Evolutionary conservation across 2,113 vertebrate genomes (phyloP), one percentile per base, ranked within the genome.

Genomic region (Cromileptes altivelis): DNA sequence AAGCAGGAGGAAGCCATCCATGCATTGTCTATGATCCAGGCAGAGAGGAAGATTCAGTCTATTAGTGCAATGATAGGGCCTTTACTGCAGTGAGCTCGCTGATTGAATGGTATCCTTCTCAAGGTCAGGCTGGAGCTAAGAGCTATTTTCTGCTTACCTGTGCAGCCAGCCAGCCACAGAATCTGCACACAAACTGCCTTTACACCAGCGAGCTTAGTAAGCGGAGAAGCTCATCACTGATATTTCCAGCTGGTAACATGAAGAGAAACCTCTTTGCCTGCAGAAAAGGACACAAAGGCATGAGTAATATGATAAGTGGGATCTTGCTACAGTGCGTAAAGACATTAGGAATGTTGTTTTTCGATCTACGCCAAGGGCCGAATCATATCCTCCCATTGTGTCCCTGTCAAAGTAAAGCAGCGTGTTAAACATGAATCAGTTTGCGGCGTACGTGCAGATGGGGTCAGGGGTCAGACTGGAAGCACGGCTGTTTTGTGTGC

Each of bases 121-220:
- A 93, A 94, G 94, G 94, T 94, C 93, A 91, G 92, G 76, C 83
- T 25, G 25, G 64, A 84, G 90, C 91, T 92, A 89, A 92, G 88
- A 94, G 92, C 84, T 91, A 89, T 94, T 92, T 94, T 93, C 84
- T 93, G 93, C 93, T 94, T 93, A 94, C 94, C 93, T 94, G 93
- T 91, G 92, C 92, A 93, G 92, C 85, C 87, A 78, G 81, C 63
- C 89, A 68, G 88, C 89, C 89, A 91, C 89, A 81, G 88, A 81
- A 92, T 91, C 90, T 90, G 86, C 88, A 87, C 88, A 87, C 91
- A 87, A 83, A 90, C 91, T 85, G 86, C 86, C 91, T 91, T 85
- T 87, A 85, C 92, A 86, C 71, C 49, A 23, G 82, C 53, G 25
- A 80, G 78, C 85, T 92, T 74, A 85, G 90, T 92, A 91, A 93